phyloP scores from a whole-genome alignment of 2,888 invertebrate species.

The Stegana nigrithorax region DNA sequence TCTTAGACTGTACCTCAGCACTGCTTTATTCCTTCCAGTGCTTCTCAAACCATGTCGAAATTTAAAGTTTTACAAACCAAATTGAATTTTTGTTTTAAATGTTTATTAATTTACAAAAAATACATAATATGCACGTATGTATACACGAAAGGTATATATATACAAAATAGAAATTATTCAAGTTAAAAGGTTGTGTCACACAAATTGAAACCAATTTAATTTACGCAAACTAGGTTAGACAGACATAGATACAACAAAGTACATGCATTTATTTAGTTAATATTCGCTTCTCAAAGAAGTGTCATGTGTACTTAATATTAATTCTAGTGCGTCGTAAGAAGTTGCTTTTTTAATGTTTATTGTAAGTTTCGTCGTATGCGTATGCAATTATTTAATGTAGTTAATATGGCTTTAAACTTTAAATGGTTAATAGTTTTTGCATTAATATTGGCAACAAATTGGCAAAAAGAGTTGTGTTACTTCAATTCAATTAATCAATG shows the following conservation, averaged over 20 bases:
- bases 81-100: constrained; percentile 46
- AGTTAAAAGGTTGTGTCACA: background rate
- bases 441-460: constrained; percentile 59
- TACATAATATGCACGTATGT: constrained; percentile 51
- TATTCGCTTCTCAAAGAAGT: too few species aligned
- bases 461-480: constrained; percentile 41
- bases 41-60: too few species aligned
- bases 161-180: constrained; percentile 39
- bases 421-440: background rate
- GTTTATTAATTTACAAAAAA: constrained; percentile 59
- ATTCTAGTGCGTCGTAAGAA: too few species aligned
- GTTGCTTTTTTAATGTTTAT: background rate
- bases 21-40: too few species aligned
- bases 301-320: too few species aligned
- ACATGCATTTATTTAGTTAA: too few species aligned
- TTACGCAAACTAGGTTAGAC: too few species aligned
- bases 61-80: too few species aligned
- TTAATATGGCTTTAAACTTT: constrained; percentile 5
- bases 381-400: too few species aligned
- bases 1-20: background rate
- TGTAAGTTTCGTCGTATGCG: too few species aligned
- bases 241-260: too few species aligned
- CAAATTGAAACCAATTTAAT: background rate
- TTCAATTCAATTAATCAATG: background rate
- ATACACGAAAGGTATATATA: constrained; percentile 50